Evolutionary conservation across 2,888 invertebrate genomes (phyloP).

Genomic region (Caenorhabditis sp.): DNA sequence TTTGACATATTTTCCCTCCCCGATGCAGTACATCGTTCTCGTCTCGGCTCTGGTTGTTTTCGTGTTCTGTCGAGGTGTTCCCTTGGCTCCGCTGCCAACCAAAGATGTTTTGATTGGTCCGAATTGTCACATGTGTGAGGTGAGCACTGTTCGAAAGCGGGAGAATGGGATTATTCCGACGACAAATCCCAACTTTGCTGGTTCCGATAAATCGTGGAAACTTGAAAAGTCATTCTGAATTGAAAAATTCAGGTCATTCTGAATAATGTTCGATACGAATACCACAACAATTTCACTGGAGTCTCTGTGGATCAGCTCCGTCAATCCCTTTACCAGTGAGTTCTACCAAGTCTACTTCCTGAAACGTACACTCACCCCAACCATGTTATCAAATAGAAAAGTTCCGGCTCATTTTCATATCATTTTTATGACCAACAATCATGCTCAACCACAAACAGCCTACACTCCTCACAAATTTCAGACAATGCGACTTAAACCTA

Average conservation of each 20-base stretch:
- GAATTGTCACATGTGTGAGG: conserved; percentile 67
- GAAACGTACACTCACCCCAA: conserved; percentile 5
- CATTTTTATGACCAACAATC: not conserved
- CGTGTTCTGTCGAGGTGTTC: conserved; percentile 11
- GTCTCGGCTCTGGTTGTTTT: conserved; percentile 9
- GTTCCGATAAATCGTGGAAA: too few species aligned
- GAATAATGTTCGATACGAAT: conserved; percentile 67
- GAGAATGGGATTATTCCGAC: too few species aligned
- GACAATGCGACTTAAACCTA: conserved; percentile 61
- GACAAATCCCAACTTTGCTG: not conserved
- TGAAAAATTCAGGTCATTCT: conserved; percentile 64
- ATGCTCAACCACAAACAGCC: conserved; percentile 20
- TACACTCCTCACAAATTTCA: conserved; percentile 17
- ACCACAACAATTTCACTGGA: conserved; percentile 62
- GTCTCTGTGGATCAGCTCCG: conserved; percentile 59
- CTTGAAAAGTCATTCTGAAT: not conserved
- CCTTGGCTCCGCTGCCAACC: conserved; percentile 11
- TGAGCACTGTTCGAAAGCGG: not conserved
- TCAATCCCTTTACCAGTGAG: conserved; percentile 52
- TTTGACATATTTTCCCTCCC: not conserved
- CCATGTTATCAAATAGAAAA: conserved; percentile 15
- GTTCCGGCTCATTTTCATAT: conserved; percentile 45
- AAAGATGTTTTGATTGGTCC: conserved; percentile 34
- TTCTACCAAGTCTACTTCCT: not conserved
- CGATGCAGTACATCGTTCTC: conserved; percentile 26